Evolutionary conservation across 92 coral and sea anemone genomes (phyloP).

Genomic region (Virgularia gustaviana): DNA sequence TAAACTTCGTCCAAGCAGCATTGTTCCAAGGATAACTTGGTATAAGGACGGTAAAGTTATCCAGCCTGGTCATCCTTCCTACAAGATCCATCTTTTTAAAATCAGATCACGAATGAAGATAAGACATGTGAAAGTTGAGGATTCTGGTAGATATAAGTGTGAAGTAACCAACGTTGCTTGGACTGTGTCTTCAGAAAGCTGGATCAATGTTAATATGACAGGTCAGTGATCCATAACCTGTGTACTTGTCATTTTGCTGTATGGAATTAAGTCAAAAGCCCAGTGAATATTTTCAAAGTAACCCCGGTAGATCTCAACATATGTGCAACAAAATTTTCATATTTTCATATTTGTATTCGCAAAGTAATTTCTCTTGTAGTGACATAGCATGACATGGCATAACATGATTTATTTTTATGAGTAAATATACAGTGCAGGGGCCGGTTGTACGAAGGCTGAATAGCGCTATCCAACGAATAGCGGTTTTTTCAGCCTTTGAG

Average conservation of each 20-base stretch:
- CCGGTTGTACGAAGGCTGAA: too few species aligned
- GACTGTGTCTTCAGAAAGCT: conserved; percentile 30
- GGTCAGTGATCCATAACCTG: conserved; percentile 5
- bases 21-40: conserved; percentile 77
- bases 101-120: conserved; percentile 66
- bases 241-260: not conserved
- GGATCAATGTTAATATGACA: conserved; percentile 32
- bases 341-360: too few species aligned
- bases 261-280: too few species aligned
- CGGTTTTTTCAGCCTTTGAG: too few species aligned
- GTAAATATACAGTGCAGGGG: too few species aligned
- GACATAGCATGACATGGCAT: too few species aligned
- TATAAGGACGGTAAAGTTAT: conserved; percentile 66
- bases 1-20: conserved; percentile 59
- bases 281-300: too few species aligned
- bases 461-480: too few species aligned
- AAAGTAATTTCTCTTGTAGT: too few species aligned
- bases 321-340: too few species aligned
- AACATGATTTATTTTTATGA: too few species aligned
- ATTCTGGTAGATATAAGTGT: conserved; percentile 79
- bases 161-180: conserved; percentile 26
- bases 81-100: conserved; percentile 38
- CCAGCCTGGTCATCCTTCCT: conserved; percentile 46
- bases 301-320: too few species aligned
- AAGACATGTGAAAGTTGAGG: conserved; percentile 56